Evolutionary conservation across 1,140 invertebrate genomes (phyloP).

Genomic region (Bombus breviceps): DNA sequence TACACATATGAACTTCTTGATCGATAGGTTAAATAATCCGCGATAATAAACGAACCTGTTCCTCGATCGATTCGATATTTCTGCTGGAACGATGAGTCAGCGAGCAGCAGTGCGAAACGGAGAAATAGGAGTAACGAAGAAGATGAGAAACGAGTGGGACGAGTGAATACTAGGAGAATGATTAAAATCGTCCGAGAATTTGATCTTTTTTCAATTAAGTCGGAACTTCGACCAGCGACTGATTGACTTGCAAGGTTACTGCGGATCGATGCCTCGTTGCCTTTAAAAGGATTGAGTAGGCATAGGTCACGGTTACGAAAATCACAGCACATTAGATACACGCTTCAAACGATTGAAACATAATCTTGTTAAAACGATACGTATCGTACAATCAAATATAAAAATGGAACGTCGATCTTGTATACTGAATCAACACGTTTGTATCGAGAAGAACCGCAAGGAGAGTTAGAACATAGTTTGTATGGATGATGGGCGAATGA

Average conservation of each 20-base stretch:
- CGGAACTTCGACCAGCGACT: slow-evolving; percentile 11
- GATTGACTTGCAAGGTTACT: neutral
- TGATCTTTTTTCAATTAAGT: slow-evolving; percentile 29
- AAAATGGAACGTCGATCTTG: neutral
- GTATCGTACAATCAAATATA: neutral
- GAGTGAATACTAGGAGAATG: slow-evolving; percentile 15
- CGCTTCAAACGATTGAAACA: neutral
- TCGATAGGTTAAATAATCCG: slow-evolving; percentile 24
- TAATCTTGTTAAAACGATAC: neutral
- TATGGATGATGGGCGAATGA: neutral
- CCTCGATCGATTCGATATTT: slow-evolving; percentile 44
- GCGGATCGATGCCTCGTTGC: slow-evolving; percentile 35
- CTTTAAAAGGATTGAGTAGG: neutral
- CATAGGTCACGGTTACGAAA: neutral
- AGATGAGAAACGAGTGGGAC: slow-evolving; percentile 28
- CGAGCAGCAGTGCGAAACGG: neutral
- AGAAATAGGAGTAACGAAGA: neutral
- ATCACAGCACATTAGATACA: neutral
- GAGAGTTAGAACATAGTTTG: too few species aligned
- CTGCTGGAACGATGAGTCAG: slow-evolving; percentile 1
- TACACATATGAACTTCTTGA: slow-evolving; percentile 24
- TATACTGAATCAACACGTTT: neutral
- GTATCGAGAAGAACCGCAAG: too few species aligned
- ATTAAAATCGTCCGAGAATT: slow-evolving; percentile 53
- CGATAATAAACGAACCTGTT: slow-evolving; percentile 25